Percentiles rank a stretch among this genome's conserved stretches.
These are phyloP conservation scores for Apogon talboti DNA, from an alignment of 2,797 vertebrate genomes.

Conservation along the genomic window DNA sequence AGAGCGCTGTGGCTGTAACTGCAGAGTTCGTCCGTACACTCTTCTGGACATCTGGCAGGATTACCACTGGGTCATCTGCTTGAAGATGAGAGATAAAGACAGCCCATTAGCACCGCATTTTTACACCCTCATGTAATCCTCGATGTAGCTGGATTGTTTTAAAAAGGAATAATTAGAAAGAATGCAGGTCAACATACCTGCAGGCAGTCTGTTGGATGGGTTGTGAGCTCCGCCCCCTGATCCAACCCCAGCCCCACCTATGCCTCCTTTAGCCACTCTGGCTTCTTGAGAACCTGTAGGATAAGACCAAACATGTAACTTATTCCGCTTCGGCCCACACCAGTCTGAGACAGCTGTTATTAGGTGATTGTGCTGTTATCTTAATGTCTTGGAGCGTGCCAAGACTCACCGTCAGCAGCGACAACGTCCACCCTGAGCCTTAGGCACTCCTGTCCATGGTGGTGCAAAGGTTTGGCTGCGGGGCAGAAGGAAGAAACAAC, in stretches of 20 bases:
- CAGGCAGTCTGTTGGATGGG: slow-evolving; percentile 83
- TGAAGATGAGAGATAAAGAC: slow-evolving; percentile 45
- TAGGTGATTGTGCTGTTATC: neutral
- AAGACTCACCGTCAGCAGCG: slow-evolving; percentile 87
- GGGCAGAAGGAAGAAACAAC: slow-evolving; percentile 49
- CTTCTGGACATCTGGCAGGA: slow-evolving; percentile 84
- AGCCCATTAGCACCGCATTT: slow-evolving; percentile 43
- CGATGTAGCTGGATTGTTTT: slow-evolving; percentile 19
- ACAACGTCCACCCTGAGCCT: slow-evolving; percentile 88
- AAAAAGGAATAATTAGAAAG: slow-evolving; percentile 46
- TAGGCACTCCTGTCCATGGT: slow-evolving; percentile 88
- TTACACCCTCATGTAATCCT: slow-evolving; percentile 17
- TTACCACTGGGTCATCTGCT: slow-evolving; percentile 88
- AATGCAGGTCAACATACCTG: slow-evolving; percentile 72
- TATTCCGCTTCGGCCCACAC: slow-evolving; percentile 4
- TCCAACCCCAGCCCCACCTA: slow-evolving; percentile 58
- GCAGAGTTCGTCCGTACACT: slow-evolving; percentile 84
- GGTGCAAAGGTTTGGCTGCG: slow-evolving; percentile 92
- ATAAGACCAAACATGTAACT: slow-evolving; percentile 34
- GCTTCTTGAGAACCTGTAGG: slow-evolving; percentile 83
- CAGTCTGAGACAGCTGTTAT: slow-evolving; percentile 2
- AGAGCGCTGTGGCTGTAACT: slow-evolving; percentile 56
- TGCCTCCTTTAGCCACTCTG: slow-evolving; percentile 76
- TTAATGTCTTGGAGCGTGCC: slow-evolving; percentile 7
- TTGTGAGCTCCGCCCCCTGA: slow-evolving; percentile 78